Percentiles rank a stretch among this genome's conserved stretches.
These are phyloP conservation scores for Chrysocyon brachyurus DNA, from an alignment of 2,797 vertebrate species.

Conservation along the genomic window DNA sequence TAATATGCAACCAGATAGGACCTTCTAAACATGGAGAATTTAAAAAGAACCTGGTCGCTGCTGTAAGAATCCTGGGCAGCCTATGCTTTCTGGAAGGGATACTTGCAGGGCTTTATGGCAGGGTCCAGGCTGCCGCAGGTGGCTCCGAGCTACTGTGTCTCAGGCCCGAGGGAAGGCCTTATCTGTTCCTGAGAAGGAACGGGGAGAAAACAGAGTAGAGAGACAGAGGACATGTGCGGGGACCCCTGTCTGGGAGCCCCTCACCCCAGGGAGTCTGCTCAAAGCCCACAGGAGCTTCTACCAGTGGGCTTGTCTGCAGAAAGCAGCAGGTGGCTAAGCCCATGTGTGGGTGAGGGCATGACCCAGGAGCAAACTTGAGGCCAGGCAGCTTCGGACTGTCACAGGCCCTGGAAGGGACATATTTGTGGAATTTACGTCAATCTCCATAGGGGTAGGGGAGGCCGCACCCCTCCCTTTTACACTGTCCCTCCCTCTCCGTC, in stretches of 20 bases:
- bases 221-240: not conserved
- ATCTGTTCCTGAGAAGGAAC: not conserved
- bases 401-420: fast-evolving
- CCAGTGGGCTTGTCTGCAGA: not conserved
- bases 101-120: not conserved
- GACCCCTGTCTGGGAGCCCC: not conserved
- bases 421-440: not conserved
- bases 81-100: not conserved
- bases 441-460: not conserved
- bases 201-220: not conserved
- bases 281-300: not conserved
- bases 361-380: not conserved
- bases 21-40: not conserved
- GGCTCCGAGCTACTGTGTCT: not conserved
- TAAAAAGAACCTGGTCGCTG: not conserved
- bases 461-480: not conserved
- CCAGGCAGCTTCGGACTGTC: not conserved
- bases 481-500: not conserved
- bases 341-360: not conserved
- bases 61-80: not conserved
- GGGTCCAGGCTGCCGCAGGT: not conserved
- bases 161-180: not conserved
- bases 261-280: not conserved
- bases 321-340: not conserved
- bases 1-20: not conserved